Evolutionary conservation across 2,113 vertebrate species (phyloP).

Genomic region (Neolamprologus brichardi): DNA sequence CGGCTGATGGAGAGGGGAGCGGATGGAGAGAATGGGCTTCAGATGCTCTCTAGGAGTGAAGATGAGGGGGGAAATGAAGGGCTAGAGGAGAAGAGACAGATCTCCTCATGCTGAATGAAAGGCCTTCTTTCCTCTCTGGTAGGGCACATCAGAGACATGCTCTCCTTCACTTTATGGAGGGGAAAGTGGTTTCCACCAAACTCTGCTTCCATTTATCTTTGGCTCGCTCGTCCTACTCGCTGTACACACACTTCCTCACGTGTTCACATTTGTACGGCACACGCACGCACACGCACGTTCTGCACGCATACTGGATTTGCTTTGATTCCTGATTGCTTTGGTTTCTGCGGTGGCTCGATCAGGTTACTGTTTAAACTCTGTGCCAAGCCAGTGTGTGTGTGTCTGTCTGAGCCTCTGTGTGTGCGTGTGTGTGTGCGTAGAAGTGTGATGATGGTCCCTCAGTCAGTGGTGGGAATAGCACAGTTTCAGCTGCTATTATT

Average conservation of each 20-base stretch:
- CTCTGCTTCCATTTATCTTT: constrained; percentile 68
- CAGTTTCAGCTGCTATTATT: constrained; percentile 64
- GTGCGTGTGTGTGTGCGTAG: neutral
- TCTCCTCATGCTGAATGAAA: constrained; percentile 49
- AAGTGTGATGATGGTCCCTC: constrained; percentile 33
- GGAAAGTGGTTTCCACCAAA: constrained; percentile 59
- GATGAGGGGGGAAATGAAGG: constrained; percentile 7
- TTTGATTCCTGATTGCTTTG: constrained; percentile 69
- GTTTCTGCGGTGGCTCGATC: constrained; percentile 60
- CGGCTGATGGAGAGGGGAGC: constrained; percentile 39
- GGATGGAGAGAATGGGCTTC: constrained; percentile 57
- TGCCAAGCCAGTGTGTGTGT: constrained; percentile 22
- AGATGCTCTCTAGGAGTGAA: constrained; percentile 49
- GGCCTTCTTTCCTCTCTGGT: constrained; percentile 41
- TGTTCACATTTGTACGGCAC: constrained; percentile 32
- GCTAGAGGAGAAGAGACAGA: constrained; percentile 47
- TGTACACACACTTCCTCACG: neutral
- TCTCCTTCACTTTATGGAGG: constrained; percentile 38
- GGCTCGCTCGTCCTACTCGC: neutral
- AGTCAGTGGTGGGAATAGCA: constrained; percentile 54
- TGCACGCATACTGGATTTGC: constrained; percentile 36
- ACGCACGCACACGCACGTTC: constrained; percentile 7
- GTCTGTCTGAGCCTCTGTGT: neutral
- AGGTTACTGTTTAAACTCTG: constrained; percentile 57
- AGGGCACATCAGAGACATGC: constrained; percentile 51